phyloP scores from a whole-genome alignment of 2,888 invertebrate species.

The Lycocerus yunnanus region DNA sequence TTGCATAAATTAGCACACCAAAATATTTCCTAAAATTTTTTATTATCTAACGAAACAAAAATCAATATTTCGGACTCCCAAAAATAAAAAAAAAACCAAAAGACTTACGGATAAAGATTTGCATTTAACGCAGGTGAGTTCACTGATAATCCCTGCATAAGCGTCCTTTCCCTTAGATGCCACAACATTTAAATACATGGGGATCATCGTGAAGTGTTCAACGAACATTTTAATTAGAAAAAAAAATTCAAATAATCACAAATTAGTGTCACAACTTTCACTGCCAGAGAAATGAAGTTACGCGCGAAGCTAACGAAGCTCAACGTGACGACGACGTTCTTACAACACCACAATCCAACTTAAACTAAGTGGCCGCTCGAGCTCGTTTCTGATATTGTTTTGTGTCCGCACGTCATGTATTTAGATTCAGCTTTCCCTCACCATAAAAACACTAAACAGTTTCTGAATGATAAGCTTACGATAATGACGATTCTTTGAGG shows the following conservation, averaged over 20 bases:
- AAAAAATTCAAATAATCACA: background rate
- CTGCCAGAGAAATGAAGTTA: background rate
- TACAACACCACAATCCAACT: background rate
- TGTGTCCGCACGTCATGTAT: background rate
- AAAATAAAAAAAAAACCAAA: background rate
- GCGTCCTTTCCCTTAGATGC: constrained; percentile 53
- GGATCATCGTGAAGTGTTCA: constrained; percentile 53
- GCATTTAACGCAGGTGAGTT: constrained; percentile 52
- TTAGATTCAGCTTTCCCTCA: background rate
- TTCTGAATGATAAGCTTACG: background rate
- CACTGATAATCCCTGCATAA: constrained; percentile 53
- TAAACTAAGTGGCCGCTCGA: background rate
- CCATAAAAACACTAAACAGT: background rate
- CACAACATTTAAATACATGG: constrained; percentile 54
- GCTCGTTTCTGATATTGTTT: background rate
- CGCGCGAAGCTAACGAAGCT: background rate
- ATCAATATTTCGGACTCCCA: background rate
- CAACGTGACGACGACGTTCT: background rate
- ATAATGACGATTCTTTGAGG: background rate
- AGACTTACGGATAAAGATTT: constrained; percentile 50
- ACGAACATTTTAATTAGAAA: constrained; percentile 50
- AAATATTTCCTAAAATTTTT: background rate
- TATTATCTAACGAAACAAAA: background rate
- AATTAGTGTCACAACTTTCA: constrained; percentile 3
- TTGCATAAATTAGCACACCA: background rate